These are phyloP conservation scores for Mormyrus lacerda DNA, from an alignment of 2,113 vertebrate species.

Conservation along the genomic window DNA sequence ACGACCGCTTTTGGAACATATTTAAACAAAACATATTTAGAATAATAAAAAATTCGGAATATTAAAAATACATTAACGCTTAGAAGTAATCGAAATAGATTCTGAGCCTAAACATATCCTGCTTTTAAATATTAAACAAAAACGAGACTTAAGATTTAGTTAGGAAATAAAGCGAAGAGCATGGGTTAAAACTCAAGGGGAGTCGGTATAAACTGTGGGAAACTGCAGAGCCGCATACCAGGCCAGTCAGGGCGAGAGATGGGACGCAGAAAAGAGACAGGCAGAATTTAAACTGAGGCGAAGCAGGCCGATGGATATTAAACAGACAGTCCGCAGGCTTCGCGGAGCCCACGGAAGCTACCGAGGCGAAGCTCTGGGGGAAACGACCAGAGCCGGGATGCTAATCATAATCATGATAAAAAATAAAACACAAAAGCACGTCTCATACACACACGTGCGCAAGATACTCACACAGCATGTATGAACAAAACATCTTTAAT, in stretches of 20 bases:
- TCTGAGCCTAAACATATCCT: background rate
- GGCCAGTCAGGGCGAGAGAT: conserved; percentile 6
- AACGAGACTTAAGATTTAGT: background rate
- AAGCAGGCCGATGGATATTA: conserved; percentile 18
- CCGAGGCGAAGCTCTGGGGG: background rate
- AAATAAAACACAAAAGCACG: background rate
- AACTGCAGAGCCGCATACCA: conserved; percentile 22
- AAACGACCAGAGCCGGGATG: background rate
- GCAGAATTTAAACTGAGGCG: conserved; percentile 16
- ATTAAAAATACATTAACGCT: background rate
- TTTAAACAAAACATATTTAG: background rate
- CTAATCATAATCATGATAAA: background rate
- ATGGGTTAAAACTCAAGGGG: background rate
- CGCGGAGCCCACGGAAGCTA: background rate
- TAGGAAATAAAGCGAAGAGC: background rate
- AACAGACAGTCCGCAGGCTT: conserved; percentile 19
- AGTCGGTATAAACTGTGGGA: conserved; percentile 7
- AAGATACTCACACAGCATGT: background rate
- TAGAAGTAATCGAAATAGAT: background rate
- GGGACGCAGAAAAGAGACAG: conserved; percentile 25
- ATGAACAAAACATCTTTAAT: background rate
- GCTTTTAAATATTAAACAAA: background rate
- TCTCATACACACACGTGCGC: background rate
- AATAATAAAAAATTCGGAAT: background rate
- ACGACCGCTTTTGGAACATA: background rate